phyloP scores from a whole-genome alignment of 2,113 vertebrate genomes.

The Danio rerio region DNA sequence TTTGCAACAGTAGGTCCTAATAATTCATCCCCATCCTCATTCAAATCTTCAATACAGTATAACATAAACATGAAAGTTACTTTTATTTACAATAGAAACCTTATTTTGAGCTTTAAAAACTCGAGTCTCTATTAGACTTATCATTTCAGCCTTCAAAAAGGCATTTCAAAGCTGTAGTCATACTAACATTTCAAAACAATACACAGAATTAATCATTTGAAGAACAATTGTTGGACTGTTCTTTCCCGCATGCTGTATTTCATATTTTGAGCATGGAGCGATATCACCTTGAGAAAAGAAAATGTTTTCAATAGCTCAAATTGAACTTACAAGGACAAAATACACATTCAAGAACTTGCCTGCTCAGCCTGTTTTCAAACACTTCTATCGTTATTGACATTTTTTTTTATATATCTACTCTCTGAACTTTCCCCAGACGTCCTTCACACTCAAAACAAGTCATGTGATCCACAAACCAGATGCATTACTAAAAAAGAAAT shows the following conservation, averaged over 20 bases:
- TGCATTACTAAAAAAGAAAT: not conserved
- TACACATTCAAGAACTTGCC: not conserved
- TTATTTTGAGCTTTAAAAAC: not conserved
- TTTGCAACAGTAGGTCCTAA: no score
- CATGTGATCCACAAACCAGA: not conserved
- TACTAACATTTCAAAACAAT: not conserved
- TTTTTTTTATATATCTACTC: not conserved
- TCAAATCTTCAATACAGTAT: no score
- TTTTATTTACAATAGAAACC: no score
- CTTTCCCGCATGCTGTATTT: not conserved
- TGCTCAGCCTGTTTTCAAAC: conserved; percentile 1
- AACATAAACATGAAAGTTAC: no score
- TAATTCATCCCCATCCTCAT: no score
- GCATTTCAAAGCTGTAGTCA: not conserved
- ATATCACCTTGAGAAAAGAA: not conserved
- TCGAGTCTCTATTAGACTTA: not conserved
- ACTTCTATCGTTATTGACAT: not conserved
- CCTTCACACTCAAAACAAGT: not conserved
- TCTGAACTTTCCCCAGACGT: not conserved
- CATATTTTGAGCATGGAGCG: not conserved
- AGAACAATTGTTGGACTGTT: not conserved
- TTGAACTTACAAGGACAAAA: not conserved
- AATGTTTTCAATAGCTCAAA: not conserved
- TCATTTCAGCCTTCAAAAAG: not conserved
- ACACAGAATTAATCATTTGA: not conserved